A percentile compares a stretch with the other conserved stretches of the same genome.
phyloP scores from a whole-genome alignment of 2,113 vertebrate genomes.

The Tupaia chinensis region DNA sequence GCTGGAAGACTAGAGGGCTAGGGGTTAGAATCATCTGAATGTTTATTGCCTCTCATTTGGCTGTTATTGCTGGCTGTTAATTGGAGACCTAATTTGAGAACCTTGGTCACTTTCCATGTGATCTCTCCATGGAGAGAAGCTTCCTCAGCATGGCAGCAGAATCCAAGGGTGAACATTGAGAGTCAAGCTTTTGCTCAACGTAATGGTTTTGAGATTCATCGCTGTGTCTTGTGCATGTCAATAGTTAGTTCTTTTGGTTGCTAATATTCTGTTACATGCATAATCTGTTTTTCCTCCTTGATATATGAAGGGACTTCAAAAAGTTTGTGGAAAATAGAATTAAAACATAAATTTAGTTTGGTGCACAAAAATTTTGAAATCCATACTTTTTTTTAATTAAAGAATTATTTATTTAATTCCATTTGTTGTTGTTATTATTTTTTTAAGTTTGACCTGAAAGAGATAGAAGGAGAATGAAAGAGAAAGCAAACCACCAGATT shows the following conservation, averaged over 20 bases:
- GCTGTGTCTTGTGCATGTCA: neutral
- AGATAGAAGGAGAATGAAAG: no score
- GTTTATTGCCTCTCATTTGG: neutral
- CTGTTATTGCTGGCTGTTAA: neutral
- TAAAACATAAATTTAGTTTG: no score
- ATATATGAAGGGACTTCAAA: no score
- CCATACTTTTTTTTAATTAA: neutral
- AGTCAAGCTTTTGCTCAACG: neutral
- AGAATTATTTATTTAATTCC: no score
- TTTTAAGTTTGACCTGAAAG: no score
- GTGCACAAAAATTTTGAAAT: neutral
- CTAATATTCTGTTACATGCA: neutral
- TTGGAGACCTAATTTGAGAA: neutral
- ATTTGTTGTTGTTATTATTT: no score
- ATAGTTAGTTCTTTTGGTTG: neutral
- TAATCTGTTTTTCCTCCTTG: neutral
- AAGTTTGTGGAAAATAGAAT: no score
- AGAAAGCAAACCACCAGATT: no score
- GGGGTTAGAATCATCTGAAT: neutral
- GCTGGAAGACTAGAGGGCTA: neutral
- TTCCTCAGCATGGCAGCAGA: constrained; percentile 2
- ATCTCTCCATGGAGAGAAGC: neutral
- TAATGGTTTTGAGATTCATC: constrained; percentile 29
- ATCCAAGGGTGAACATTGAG: neutral
- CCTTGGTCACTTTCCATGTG: neutral